These are phyloP conservation scores for Portevinia maculata DNA, from an alignment of 2,888 invertebrate genomes.

Conservation along the genomic window DNA sequence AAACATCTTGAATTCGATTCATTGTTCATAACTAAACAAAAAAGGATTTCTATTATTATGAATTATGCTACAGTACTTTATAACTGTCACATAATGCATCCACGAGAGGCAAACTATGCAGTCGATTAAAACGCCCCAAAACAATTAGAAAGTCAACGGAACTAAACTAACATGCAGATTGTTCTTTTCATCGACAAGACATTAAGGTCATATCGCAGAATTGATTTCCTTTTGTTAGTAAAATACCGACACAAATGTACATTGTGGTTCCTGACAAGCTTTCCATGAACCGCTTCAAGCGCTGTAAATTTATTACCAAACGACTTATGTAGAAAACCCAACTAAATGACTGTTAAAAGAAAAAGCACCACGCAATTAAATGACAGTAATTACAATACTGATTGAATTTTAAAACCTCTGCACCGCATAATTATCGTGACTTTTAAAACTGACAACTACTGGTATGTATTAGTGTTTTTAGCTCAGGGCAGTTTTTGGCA, in stretches of 20 bases:
- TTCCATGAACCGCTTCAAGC: constrained; percentile 7
- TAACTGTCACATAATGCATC: not conserved
- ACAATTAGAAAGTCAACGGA: constrained; percentile 30
- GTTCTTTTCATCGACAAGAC: not conserved
- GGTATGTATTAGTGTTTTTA: not conserved
- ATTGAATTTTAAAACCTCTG: constrained; percentile 19
- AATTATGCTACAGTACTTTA: no score
- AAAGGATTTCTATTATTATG: no score
- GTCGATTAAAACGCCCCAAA: constrained; percentile 9
- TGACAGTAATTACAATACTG: constrained; percentile 38
- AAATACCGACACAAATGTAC: not conserved
- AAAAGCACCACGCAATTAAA: constrained; percentile 19
- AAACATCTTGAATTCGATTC: no score
- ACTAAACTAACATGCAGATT: constrained; percentile 21
- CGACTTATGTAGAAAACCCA: not conserved
- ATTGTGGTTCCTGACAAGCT: constrained; percentile 22
- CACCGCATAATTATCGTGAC: constrained; percentile 21
- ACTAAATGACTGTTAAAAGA: not conserved
- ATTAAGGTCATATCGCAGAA: constrained; percentile 17
- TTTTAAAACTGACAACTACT: constrained; percentile 4
- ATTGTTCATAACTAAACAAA: no score
- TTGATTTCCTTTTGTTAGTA: constrained; percentile 19
- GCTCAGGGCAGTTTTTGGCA: constrained; percentile 41
- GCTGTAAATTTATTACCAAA: constrained; percentile 7
- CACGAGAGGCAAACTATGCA: not conserved